Evolutionary conservation across 2,888 invertebrate species (phyloP).

Genomic region (Apocheima hispidaria): DNA sequence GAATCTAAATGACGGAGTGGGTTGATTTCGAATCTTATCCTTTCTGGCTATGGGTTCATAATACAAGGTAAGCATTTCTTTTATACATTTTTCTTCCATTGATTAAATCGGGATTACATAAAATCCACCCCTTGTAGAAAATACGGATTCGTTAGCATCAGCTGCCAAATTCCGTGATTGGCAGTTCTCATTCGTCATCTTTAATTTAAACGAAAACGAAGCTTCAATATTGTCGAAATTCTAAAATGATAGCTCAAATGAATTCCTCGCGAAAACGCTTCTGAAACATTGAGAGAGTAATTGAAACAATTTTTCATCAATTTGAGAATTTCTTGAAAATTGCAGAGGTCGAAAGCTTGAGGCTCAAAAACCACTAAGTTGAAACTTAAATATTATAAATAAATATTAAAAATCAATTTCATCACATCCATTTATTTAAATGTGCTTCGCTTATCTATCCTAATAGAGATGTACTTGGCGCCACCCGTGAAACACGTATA

Average conservation of each 20-base stretch:
- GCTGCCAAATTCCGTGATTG: constrained; percentile 58
- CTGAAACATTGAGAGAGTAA: constrained; percentile 44
- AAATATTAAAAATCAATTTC: too few relatives aligned
- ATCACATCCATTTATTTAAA: too few relatives aligned
- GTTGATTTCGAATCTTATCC: too few relatives aligned
- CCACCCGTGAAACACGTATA: too few relatives aligned
- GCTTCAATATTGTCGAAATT: constrained; percentile 58
- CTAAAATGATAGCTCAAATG: constrained; percentile 48
- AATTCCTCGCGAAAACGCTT: constrained; percentile 41
- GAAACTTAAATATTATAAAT: not conserved
- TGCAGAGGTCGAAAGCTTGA: constrained; percentile 46
- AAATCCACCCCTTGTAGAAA: not conserved
- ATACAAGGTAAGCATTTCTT: too few relatives aligned
- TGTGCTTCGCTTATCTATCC: too few relatives aligned
- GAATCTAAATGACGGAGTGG: too few relatives aligned
- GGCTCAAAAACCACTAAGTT: constrained; percentile 1
- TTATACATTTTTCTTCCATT: not conserved
- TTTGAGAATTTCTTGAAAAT: constrained; percentile 42
- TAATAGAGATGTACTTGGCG: too few relatives aligned
- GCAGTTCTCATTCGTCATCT: constrained; percentile 67
- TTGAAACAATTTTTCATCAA: constrained; percentile 43
- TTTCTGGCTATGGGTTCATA: too few relatives aligned
- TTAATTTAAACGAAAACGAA: constrained; percentile 64
- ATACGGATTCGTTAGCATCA: constrained; percentile 35
- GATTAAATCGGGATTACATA: not conserved